These are phyloP conservation scores for Phthorimaea operculella DNA, from an alignment of 1,140 invertebrate species.

Conservation along the genomic window DNA sequence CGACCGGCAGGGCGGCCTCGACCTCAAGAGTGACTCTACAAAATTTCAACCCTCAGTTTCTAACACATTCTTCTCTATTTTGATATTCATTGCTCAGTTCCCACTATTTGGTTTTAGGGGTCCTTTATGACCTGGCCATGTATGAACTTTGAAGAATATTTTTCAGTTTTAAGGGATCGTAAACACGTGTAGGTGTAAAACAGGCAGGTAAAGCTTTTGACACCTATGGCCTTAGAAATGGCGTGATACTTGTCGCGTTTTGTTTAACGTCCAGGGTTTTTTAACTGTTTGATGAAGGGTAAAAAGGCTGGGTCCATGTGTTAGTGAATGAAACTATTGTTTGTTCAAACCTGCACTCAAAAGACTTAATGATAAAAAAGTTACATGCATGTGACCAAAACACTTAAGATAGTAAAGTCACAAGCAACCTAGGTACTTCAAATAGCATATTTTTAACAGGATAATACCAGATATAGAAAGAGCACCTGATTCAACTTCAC, in stretches of 20 bases:
- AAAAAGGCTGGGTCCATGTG: slow-evolving; percentile 23
- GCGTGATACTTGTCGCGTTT: slow-evolving; percentile 57
- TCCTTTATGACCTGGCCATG: not conserved
- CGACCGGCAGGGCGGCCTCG: not conserved
- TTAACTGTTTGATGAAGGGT: slow-evolving; percentile 39
- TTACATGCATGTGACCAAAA: no score
- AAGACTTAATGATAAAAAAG: no score
- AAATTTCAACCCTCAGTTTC: no score
- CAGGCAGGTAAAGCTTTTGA: slow-evolving; percentile 65
- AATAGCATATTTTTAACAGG: no score
- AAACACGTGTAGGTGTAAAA: not conserved
- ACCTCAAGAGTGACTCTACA: not conserved
- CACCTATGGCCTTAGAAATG: slow-evolving; percentile 44
- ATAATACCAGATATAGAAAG: no score
- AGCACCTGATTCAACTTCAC: no score
- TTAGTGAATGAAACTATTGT: slow-evolving; percentile 24
- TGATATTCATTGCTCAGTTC: no score
- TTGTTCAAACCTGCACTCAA: no score
- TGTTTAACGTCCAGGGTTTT: slow-evolving; percentile 48
- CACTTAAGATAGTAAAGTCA: no score
- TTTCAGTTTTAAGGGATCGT: not conserved
- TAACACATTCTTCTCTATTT: no score
- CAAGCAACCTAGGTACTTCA: no score
- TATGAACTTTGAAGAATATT: not conserved
- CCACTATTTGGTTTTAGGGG: not conserved